phyloP scores from a whole-genome alignment of 2,888 invertebrate species.

The Parnassius orleans region DNA sequence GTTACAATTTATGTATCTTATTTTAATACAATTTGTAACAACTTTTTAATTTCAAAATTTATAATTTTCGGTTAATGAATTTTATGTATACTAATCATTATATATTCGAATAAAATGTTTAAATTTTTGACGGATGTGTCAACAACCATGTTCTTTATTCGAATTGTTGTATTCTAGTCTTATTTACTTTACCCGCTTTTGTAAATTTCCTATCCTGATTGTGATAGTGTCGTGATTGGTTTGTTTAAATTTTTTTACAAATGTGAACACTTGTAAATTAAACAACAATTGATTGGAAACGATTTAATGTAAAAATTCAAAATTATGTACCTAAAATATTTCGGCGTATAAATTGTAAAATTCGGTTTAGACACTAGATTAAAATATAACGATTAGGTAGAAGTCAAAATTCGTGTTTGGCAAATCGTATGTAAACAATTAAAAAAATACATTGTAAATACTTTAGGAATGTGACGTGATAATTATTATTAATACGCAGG shows the following conservation, averaged over 20 bases:
- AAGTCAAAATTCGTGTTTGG: slow-evolving; percentile 76
- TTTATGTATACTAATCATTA: slow-evolving; percentile 12
- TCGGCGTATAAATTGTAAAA: slow-evolving; percentile 70
- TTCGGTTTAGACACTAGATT: slow-evolving; percentile 64
- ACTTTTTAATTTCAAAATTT: slow-evolving; percentile 23
- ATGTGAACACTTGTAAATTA: slow-evolving; percentile 40
- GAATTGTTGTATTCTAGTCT: slow-evolving; percentile 77
- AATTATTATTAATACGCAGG: slow-evolving; percentile 45
- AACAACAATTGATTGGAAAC: slow-evolving; percentile 38
- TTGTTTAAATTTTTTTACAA: slow-evolving; percentile 32
- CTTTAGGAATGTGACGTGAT: slow-evolving; percentile 71
- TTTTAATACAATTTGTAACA: slow-evolving; percentile 12
- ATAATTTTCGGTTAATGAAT: slow-evolving; percentile 1
- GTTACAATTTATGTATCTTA: slow-evolving; percentile 32
- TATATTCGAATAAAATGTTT: background rate
- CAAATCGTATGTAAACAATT: slow-evolving; percentile 61
- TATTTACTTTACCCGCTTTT: slow-evolving; percentile 38
- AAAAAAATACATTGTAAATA: slow-evolving; percentile 62
- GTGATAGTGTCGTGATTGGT: slow-evolving; percentile 42
- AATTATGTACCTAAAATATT: slow-evolving; percentile 60
- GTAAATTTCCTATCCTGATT: slow-evolving; percentile 42
- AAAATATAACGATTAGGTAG: slow-evolving; percentile 62
- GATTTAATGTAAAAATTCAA: slow-evolving; percentile 48
- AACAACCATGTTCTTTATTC: slow-evolving; percentile 31
- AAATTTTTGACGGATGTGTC: background rate